Base-by-base conservation (phyloP, 2,113 vertebrate genomes). In the Sula dactylatra region DNA sequence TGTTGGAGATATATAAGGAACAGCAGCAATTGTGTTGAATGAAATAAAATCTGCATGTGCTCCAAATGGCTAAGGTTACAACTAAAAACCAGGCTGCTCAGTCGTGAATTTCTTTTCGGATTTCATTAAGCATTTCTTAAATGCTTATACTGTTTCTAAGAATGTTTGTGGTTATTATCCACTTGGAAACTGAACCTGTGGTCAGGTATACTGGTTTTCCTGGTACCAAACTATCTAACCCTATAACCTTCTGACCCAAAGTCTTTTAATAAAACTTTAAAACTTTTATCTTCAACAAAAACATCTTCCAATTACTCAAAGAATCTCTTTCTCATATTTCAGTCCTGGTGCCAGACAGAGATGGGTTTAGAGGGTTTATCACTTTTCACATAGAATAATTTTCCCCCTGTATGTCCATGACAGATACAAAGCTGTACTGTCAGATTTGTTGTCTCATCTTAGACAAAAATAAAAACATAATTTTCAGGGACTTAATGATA, bases 41-140 rank as follows among this genome's bases (percentile, higher is more conserved):
- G 62, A 94, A 93, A 88, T 85, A 94, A 92, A 97, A 90, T 73
- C 73, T 59, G 71, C 4, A 64, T 91, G 93, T 95, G 76, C 80
- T 93, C 85, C 67, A 89, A 90, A 94, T 40, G 80, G 79, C 58
- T 90, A 88, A 90, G 70, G 42, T 84, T 93, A 86, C 71, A 70
- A 81, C 24, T 82, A 19, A 95, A 86, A 83, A 34, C 11, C 54
- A 86, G 66, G 59, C 87, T 90, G 73, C 65, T 94, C 47, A 5
- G 78, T 71, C 65, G 36, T 42, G 62, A 91, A 70, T 80, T 95
- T 78, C 73, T 72, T 89, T 84, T 72, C 65, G 25, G 50, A 93
- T 94, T 95, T 89, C 45, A 31, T 80, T 49, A 71, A n/a, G 18
- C 69, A 59, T 81, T 81, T 94, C 64, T 50, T 89, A 87, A 77